Evolutionary conservation across 2,797 vertebrate species (phyloP), one percentile per base, ranked within the genome.

Genomic region (Hoplostethus atlanticus): DNA sequence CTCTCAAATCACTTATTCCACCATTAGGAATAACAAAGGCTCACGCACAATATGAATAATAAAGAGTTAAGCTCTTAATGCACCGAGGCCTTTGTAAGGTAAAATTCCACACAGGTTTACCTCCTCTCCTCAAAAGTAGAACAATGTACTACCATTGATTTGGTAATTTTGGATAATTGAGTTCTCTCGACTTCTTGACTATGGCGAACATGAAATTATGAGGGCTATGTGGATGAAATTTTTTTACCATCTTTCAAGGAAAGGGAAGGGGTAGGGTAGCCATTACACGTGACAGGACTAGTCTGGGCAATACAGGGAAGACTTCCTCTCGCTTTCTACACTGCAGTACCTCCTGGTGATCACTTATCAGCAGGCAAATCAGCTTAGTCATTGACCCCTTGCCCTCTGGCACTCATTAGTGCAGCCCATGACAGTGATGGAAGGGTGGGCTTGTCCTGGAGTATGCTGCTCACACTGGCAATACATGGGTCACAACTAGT

Each of bases 301-400:
- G 40, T 17, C 11, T 42, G 71, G 55, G 10, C 44, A 76, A 66
- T 51, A 5, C 13, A 54, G 58, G 46, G 38, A 72, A 40, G 68
- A 59, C 56, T 80, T 81, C 40, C 65, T 76, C 74, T 71, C 64
- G 66, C 64, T 68, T 73, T 77, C 59, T 74, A 46, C 57, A 65
- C 62, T 44, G 55, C 72, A 6, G 59, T 60, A 77, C 70, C 90
- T 89, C 64, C 66, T 59, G 65, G 90, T 79, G 63, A 84, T 89
- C 86, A 86, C 90, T 95, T 94, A 95, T 95, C 94, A 95, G 95
- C 94, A 95, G 91, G 93, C 93, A 94, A 96, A 97, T 96, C 95
- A 95, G 94, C 95, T 94, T 85, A 92, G 93, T 86, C 93, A 94
- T 95, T 95, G 94, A 94, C 95, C 94, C 86, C 60, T 71, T 86